Evolutionary conservation across 23 tunicate genomes (phyloP).

Genomic region (Ciona savignyi): DNA sequence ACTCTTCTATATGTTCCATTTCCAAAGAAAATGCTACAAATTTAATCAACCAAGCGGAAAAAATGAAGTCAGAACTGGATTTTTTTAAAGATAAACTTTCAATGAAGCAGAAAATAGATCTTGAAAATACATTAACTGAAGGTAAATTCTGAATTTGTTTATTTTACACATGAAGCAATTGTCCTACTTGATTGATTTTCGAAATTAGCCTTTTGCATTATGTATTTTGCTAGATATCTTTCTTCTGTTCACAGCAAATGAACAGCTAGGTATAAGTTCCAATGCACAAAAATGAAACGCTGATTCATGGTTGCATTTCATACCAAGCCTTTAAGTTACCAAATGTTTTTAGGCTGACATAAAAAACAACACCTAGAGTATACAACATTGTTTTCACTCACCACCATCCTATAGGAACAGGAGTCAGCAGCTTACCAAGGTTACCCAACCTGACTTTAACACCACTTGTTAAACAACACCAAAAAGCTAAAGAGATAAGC

Average conservation of each 20-base stretch:
- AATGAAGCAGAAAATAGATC: conserved; percentile 39
- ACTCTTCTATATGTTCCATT: not conserved
- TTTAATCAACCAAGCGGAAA: conserved; percentile 59
- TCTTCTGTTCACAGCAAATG: no score
- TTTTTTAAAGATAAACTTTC: conserved; percentile 93
- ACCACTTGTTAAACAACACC: conserved; percentile 41
- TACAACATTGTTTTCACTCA: no score
- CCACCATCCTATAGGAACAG: no score
- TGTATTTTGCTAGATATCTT: no score
- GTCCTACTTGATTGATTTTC: no score
- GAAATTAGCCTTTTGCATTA: no score
- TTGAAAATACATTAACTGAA: conserved; percentile 65
- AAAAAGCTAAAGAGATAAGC: conserved; percentile 13
- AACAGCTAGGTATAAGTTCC: no score
- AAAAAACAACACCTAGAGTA: no score
- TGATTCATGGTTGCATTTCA: not conserved
- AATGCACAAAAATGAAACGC: not conserved
- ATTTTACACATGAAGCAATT: no score
- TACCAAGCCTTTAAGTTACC: not conserved
- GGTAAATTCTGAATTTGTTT: conserved; percentile 23
- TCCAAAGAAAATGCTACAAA: not conserved
- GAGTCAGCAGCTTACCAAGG: not conserved
- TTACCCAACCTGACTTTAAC: conserved; percentile 10
- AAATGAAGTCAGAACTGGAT: conserved; percentile 89
- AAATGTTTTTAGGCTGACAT: not conserved